Evolutionary conservation across 2,113 vertebrate species (phyloP), one percentile per base, ranked within the genome.

Genomic region (Vicugna pacos): DNA sequence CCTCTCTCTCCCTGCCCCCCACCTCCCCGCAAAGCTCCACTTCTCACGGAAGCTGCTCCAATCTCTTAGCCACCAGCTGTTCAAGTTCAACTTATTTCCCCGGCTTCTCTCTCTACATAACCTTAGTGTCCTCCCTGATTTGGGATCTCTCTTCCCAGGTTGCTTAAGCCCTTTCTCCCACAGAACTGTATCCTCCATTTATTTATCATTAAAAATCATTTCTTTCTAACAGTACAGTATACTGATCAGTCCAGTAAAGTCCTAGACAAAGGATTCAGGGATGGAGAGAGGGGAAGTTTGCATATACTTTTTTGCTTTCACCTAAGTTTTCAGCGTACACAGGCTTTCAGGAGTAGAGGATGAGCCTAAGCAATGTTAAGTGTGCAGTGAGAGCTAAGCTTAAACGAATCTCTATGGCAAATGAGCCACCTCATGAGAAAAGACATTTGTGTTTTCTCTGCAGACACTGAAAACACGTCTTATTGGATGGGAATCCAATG

Each of bases 381-480:
- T 69, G 35, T 62, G 38, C 90, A 16, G 11, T 50, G 17, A 83
- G 46, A 58, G 50, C 8, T 64, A 83, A 65, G 72, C 14, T 79
- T 84, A 87, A 67, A 83, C 22, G 14, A 72, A 69, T 79, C 38
- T 91, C 73, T 79, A 46, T 54, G 70, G 72, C 14, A 91, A 94
- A 83, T n/a, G 28, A 65, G 52, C 38, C 48, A 24, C 38, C 58
- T 67, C 91, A 81, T 46, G 4, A 93, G 56, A 42, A 92, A 73
- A 93, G 54, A 46, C 32, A 73, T 65, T 65, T 94, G 84, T 76
- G 32, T 94, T 94, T 94, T 95, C 72, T 76, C 72, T 82, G 46
- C 52, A 62, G 92, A 65, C 58, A 76, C 30, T 30, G 77, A 72
- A 65, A 94, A 65, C 62, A 60, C 46, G 86, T 73, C 38, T 65